Evolutionary conservation across 2,888 invertebrate genomes (phyloP).

Genomic region (Salpingus planirostris): DNA sequence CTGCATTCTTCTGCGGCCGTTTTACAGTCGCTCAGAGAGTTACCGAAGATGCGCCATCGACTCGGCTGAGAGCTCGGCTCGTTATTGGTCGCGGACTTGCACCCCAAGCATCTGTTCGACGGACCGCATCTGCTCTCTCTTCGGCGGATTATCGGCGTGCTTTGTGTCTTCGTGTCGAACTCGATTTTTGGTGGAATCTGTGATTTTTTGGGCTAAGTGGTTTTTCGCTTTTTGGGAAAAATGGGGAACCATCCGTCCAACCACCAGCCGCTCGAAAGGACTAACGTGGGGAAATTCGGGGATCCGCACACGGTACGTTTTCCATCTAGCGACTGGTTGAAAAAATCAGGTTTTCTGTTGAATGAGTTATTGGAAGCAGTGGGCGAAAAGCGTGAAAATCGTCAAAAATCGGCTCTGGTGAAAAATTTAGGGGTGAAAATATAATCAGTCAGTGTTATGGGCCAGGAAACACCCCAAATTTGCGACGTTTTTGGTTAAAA

Average conservation of each 20-base stretch:
- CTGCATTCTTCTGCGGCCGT: conserved; percentile 24
- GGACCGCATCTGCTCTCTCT: conserved; percentile 29
- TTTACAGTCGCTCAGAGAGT: conserved; percentile 5
- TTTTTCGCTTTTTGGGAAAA: conserved; percentile 7
- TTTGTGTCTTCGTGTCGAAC: too few relatives aligned
- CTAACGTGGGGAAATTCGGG: conserved; percentile 45
- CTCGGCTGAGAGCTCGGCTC: too few relatives aligned
- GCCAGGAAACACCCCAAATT: too few relatives aligned
- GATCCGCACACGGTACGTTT: conserved; percentile 38
- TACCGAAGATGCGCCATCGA: too few relatives aligned
- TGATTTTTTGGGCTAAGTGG: conserved; percentile 12
- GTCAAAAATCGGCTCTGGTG: conserved; percentile 1
- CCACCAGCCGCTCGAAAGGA: conserved; percentile 73
- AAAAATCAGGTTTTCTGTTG: too few relatives aligned
- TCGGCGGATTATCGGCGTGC: conserved; percentile 12
- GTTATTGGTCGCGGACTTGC: conserved; percentile 14
- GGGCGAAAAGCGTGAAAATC: not conserved
- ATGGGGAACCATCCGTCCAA: conserved; percentile 83
- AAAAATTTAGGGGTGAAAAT: too few relatives aligned
- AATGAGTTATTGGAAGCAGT: not conserved
- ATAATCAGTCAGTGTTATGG: too few relatives aligned
- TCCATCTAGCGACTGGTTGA: too few relatives aligned
- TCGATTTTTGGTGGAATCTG: too few relatives aligned
- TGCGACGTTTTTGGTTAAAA: too few relatives aligned
- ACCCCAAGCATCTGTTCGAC: conserved; percentile 31